These are phyloP conservation scores for Thalassarche chlororhynchos DNA, from an alignment of 2,113 vertebrate species.

Conservation along the genomic window DNA sequence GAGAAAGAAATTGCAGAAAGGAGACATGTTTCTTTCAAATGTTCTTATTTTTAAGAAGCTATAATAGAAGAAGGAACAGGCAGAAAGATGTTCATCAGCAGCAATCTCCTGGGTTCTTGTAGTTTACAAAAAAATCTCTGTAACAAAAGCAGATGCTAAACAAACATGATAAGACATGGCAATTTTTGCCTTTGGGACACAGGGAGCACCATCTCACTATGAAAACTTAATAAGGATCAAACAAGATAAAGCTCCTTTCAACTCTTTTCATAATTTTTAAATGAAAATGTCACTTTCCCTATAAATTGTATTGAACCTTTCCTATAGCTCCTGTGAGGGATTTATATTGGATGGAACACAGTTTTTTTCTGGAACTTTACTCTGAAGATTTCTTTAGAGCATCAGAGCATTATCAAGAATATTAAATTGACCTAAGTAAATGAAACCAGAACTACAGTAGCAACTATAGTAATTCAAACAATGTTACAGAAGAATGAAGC, in stretches of 20 bases:
- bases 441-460: background rate
- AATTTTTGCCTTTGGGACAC: background rate
- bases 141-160: background rate
- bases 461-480: background rate
- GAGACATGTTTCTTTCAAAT: background rate
- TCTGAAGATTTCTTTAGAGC: background rate
- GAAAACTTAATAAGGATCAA: constrained; percentile 1
- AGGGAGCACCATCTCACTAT: background rate
- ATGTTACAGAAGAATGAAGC: background rate
- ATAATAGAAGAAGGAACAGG: background rate
- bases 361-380: background rate
- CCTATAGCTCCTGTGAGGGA: background rate
- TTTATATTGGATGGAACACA: background rate
- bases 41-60: background rate
- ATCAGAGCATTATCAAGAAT: background rate
- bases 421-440: background rate
- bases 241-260: background rate
- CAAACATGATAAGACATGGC: background rate
- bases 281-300: constrained; percentile 4
- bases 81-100: background rate
- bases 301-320: background rate
- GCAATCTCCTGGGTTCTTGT: background rate
- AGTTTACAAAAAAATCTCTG: background rate
- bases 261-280: background rate
- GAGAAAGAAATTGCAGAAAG: background rate